Percentiles rank a stretch among this genome's conserved stretches.
phyloP scores from a whole-genome alignment of 2,113 vertebrate species.

The Leuciscus idus region DNA sequence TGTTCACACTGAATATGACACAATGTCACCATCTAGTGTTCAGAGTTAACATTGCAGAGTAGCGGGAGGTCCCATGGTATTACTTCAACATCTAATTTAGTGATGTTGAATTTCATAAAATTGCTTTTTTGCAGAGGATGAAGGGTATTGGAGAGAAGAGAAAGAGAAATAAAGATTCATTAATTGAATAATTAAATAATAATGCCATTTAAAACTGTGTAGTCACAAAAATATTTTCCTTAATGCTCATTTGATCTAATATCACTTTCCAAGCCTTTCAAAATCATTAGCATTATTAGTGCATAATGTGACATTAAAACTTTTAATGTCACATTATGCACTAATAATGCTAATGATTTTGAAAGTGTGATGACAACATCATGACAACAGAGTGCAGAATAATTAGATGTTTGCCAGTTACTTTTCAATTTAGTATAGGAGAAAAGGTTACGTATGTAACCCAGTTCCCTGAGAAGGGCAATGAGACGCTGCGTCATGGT shows the following conservation, averaged over 20 bases:
- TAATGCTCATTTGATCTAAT: neutral
- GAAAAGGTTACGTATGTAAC: no score
- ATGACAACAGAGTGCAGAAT: neutral
- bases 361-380: neutral
- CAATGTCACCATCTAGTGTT: slow-evolving; percentile 44
- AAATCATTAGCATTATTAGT: neutral
- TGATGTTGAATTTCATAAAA: neutral
- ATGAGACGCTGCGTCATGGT: no score
- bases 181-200: neutral
- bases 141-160: neutral
- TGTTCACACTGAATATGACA: neutral
- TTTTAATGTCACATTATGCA: no score
- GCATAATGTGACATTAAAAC: neutral
- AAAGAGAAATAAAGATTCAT: neutral
- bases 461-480: no score
- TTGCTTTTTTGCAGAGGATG: neutral
- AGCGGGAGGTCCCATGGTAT: neutral
- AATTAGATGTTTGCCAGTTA: neutral
- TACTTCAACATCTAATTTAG: neutral
- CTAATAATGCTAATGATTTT: no score
- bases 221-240: neutral
- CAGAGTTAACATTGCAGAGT: neutral
- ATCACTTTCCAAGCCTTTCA: neutral
- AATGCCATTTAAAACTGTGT: neutral
- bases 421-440: no score